Evolutionary conservation across 2,113 vertebrate genomes (phyloP), one percentile per base, ranked within the genome.

Genomic region (Phyllostomus discolor): DNA sequence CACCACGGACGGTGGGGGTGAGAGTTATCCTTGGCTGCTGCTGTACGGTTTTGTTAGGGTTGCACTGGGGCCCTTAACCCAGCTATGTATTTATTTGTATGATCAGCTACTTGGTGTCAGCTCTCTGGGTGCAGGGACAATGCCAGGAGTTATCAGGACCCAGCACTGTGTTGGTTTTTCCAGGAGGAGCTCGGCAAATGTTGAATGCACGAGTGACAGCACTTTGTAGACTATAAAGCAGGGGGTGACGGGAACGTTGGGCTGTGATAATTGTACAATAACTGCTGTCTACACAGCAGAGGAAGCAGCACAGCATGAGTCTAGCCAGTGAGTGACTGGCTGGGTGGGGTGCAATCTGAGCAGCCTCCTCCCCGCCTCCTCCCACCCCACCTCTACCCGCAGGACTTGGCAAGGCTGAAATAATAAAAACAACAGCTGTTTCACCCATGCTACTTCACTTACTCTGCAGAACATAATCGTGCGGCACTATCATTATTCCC

Each of bases 1-100:
- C 69, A 4, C 28, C 20, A 0, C 0, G 41, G 43, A 33, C 33
- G 5, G 0, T 24, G 24, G 79, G 5, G 41, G 31, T 10, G 10
- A 70, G 50, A 41, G 28, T 41, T 43, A 67, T 43, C 66, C 43
- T 35, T 19, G 24, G 52, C 72, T 19, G 1, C 54, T 67, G 54
- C 31, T 54, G 31, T 10, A 5, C 2, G 31, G 70, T n/a, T 83
- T 50, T 78, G 24, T 15, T n/a, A 26, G 85, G 38, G 9, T 62
- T n/a, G 64, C 52, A 33, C 12, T 31, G 24, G 14, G 41, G 67
- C 20, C 31, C 35, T 81, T 90, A 43, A 59, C 59, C 67, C n/a
- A 70, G 54, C 72, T 57, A 28, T 50, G 10, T 24, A 5, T 69
- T 75, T 72, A 35, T 57, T 59, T 43, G 59, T 85, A 59, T 50